Conservation (phyloP, 2,888 invertebrate species). For the Osmoderma eremita region DNA sequence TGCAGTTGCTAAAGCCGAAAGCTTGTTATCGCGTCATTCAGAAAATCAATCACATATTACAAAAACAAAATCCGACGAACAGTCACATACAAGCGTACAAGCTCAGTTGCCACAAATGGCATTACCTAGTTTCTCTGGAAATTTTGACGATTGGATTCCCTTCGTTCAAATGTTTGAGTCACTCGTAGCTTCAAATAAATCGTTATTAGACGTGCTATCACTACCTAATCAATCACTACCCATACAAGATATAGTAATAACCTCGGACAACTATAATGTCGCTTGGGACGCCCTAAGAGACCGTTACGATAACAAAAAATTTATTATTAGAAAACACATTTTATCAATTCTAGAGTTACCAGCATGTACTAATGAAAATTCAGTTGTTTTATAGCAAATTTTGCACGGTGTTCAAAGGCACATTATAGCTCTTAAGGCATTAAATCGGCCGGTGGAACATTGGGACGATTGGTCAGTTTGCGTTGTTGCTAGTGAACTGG, state of each 20-base stretch:
- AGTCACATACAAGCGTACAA: too few relatives aligned
- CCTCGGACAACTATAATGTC: slow-evolving; percentile 43
- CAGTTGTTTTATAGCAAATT: background rate
- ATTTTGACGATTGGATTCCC: too few relatives aligned
- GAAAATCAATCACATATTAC: too few relatives aligned
- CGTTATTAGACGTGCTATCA: too few relatives aligned
- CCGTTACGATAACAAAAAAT: slow-evolving; percentile 41
- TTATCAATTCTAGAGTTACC: slow-evolving; percentile 40
- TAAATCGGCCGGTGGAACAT: background rate
- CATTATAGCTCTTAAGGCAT: background rate
- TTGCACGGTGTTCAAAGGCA: slow-evolving; percentile 8
- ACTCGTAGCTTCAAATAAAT: too few relatives aligned
- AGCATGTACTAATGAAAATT: background rate
- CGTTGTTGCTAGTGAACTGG: background rate
- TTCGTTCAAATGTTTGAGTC: too few relatives aligned
- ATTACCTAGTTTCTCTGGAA: too few relatives aligned
- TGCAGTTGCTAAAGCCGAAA: too few relatives aligned
- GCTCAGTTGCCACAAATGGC: too few relatives aligned
- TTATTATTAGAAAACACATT: slow-evolving; percentile 43
- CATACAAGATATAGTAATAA: slow-evolving; percentile 37
- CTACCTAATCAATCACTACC: too few relatives aligned
- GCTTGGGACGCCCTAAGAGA: slow-evolving; percentile 48
- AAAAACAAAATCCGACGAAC: too few relatives aligned
- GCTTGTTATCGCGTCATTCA: too few relatives aligned
- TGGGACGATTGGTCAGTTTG: slow-evolving; percentile 5